phyloP scores from a whole-genome alignment of 2,113 vertebrate genomes.

The Labrus mixtus region DNA sequence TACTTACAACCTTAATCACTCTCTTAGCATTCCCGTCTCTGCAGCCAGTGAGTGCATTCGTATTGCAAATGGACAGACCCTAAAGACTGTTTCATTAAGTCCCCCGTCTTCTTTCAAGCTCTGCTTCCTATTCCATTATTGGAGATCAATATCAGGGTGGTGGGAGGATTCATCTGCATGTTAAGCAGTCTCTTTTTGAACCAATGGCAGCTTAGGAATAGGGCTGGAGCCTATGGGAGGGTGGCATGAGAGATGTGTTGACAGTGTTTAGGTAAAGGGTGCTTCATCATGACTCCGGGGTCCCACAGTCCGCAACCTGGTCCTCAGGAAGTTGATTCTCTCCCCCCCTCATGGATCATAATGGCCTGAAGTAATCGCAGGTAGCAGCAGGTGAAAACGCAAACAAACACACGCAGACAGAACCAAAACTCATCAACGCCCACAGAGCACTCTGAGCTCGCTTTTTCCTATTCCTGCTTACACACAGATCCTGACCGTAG shows the following conservation, averaged over 20 bases:
- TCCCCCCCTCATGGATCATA: slow-evolving; percentile 37
- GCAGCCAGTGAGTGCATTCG: slow-evolving; percentile 36
- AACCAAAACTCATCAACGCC: too few species aligned
- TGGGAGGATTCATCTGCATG: slow-evolving; percentile 42
- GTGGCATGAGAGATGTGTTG: slow-evolving; percentile 59
- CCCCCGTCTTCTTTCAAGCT: slow-evolving; percentile 49
- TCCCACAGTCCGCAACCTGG: slow-evolving; percentile 33
- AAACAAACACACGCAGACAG: slow-evolving; percentile 21
- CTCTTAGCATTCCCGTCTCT: slow-evolving; percentile 48
- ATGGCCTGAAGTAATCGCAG: slow-evolving; percentile 68
- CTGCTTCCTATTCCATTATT: slow-evolving; percentile 61
- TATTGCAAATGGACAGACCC: slow-evolving; percentile 38
- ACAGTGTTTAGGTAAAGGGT: slow-evolving; percentile 36
- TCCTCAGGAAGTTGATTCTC: slow-evolving; percentile 36
- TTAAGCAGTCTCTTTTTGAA: slow-evolving; percentile 9
- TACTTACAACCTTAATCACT: slow-evolving; percentile 58
- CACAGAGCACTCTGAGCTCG: slow-evolving; percentile 14
- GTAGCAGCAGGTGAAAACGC: slow-evolving; percentile 57
- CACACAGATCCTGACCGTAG: slow-evolving; percentile 39
- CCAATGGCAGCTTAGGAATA: slow-evolving; percentile 23
- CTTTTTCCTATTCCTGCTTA: slow-evolving; percentile 23
- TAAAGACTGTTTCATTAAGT: slow-evolving; percentile 67
- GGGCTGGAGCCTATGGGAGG: slow-evolving; percentile 14
- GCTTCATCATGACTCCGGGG: slow-evolving; percentile 36
- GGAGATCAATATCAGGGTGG: slow-evolving; percentile 66